Evolutionary conservation across 1,140 invertebrate genomes (phyloP), one percentile per base, ranked within the genome.

Genomic region (Archivesica marissinica): DNA sequence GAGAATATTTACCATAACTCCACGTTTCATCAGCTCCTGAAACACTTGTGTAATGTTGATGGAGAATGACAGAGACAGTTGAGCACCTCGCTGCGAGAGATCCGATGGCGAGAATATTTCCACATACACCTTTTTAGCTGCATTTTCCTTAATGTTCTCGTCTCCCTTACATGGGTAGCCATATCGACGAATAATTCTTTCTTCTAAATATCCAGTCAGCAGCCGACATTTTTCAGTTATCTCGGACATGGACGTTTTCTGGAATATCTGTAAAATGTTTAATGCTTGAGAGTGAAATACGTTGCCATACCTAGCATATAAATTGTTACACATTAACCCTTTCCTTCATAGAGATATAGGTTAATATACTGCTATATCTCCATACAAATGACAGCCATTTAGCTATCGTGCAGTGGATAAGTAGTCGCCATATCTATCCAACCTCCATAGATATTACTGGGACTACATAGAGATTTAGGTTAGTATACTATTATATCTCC

Each of bases 141-240:
- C 70, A 61, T 77, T 41, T 35, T 59, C n/a, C 4, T 13, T 23
- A 13, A 15, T 25, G 52, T 50, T 66, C 30, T 33, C 30, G n/a
- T 17, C 25, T 13, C 44, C 39, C 17, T 44, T 50, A 39, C 39
- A n/a, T 25, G 77, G 77, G 15, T 41, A 70, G 11, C 86, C 68
- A 77, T 89, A 91, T 50, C 86, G 70, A 3, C 87, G 64, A 54
- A 86, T 87, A 0, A 95, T 85, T 20, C 95, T 92, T 33, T 90
- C 87, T 88, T 96, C 95, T 39, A 96, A 84, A 87, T 96, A 96
- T 0, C 94, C 95, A 2, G 95, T 96, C n/a, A 96, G 87, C 25
- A 95, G 89, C 75, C 89, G 91, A 23, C 95, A 95, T 86, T 95
- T 95, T 20, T 90, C 87, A 13, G 93, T 75, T 9, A 96, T 80